Base-by-base conservation (phyloP, 2,113 vertebrate genomes). In the Rhynchomys soricoides region DNA sequence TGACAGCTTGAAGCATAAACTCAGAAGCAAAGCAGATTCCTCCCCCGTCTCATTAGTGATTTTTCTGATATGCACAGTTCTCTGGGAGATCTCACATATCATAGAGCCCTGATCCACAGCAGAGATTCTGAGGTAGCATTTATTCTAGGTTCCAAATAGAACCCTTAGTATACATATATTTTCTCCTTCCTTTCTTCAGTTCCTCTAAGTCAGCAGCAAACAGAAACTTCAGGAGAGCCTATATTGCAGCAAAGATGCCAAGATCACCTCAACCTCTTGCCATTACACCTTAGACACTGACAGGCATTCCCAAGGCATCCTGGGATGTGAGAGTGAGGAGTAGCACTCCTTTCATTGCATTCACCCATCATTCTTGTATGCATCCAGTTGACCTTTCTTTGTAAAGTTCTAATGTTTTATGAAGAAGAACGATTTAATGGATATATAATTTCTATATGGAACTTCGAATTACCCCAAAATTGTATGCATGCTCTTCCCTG, bases 1-100 rank as follows among this genome's bases (percentile, higher is more conserved):
- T 34, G 7, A 77, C 43, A 95, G 31, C 59, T 95, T 94, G 22
- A 24, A 78, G 19, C 81, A 89, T 92, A 94, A 96, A 94, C 34
- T 73, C 50, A 66, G 21, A n/a, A 10, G 19, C 77, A 43, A 86
- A 45, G 71, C 5, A 77, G 34, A 40, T 24, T 70, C 29, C 50
- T 94, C 7, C 82, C 22, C 21, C 26, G 83, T 93, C 45, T 62
- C 31, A 57, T 66, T 93, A 83, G 43, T 24, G 15, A 93, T 21
- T 91, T 91, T 86, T 37, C 9, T 71, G 26, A 75, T 75, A 64
- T 16, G 7, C 77, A 85, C 73, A 55, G 82, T 37, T 85, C 3
- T n/a, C 1, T 19, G 37, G 19, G 59, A 59, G 37, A 87, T n/a
- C n/a, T 83, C 45, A 57, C 24, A 57, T 40, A 73, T 17, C 29